A percentile compares a stretch with the other conserved stretches of the same genome.
Conservation (phyloP, 2,888 invertebrate genomes). For the Eupithecia subumbrata region DNA sequence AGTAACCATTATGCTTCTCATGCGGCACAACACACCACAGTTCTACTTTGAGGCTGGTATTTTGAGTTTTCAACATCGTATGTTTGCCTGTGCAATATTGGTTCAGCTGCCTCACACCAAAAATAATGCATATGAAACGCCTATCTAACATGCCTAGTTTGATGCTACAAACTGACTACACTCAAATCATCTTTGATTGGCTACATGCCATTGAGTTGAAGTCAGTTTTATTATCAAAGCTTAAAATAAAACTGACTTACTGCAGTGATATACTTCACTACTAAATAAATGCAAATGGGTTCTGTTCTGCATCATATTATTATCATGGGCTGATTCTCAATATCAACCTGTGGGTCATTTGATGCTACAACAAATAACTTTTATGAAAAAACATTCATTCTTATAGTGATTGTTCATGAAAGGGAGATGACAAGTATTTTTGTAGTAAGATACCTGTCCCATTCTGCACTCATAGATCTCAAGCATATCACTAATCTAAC, state of each 20-base stretch:
- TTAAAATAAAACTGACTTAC: neutral
- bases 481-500: neutral
- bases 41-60: neutral
- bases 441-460: neutral
- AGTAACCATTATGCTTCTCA: neutral
- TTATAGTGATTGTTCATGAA: slow-evolving; percentile 77
- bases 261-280: neutral
- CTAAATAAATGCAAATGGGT: neutral
- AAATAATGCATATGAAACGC: neutral
- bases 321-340: slow-evolving; percentile 64
- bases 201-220: neutral
- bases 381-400: slow-evolving; percentile 77
- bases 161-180: neutral
- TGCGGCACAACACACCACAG: neutral
- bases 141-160: neutral
- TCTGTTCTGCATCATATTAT: slow-evolving; percentile 68
- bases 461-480: neutral
- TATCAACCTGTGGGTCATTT: slow-evolving; percentile 68
- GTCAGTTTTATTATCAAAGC: neutral
- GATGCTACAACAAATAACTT: slow-evolving; percentile 76
- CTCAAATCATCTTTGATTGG: neutral
- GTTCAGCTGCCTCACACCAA: neutral
- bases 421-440: slow-evolving; percentile 71
- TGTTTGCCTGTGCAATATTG: neutral
- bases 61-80: neutral